Base-by-base conservation (phyloP, 2,888 invertebrate genomes). In the Epinotia ramella region DNA sequence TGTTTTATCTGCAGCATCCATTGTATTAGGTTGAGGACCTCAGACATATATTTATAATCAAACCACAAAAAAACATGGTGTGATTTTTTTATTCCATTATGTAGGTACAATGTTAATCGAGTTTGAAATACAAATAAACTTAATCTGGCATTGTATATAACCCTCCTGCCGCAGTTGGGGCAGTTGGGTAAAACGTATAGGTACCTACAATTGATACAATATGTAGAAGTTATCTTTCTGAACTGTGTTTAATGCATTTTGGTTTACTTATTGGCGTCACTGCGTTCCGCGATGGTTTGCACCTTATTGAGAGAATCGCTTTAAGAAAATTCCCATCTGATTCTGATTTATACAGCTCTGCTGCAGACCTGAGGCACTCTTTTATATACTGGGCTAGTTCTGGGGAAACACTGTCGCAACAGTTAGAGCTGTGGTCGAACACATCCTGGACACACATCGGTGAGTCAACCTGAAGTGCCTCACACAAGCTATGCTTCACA, bases 391-490 rank as follows among this genome's bases (percentile, higher is more conserved):
- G 28, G 1, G n/a, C 18, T 9, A 74, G 44, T 59, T 64, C 65
- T 18, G 40, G 9, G 13, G 12, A 49, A 0, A 90, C 84, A 53
- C 78, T 79, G 44, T 69, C 76, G 0, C 91, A 86, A 24, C 93
- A 78, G 79, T 95, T 95, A 60, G 90, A 85, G 68, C 84, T 88
- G 28, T 94, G 91, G 81, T 95, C 95, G 77, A 95, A 94, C 0
- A 95, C 95, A 88, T 96, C 96, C 86, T 95, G 95, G 6, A 96
- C 74, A 77, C 94, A 95, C 72, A 95, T 85, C 1, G 85, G 76
- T 12, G 82, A 80, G 7, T 86, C 81, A 0, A 82, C 78, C 74
- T 83, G 84, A 33, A 92, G 78, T 3, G 83, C 79, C 66, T 78
- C 73, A 69, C 77, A 73, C n/a, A 76, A n/a, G 59, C 82, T 79